Percentiles rank a stretch among this genome's conserved stretches.
phyloP scores from a whole-genome alignment of 2,888 invertebrate species.

The Apeira syringaria region DNA sequence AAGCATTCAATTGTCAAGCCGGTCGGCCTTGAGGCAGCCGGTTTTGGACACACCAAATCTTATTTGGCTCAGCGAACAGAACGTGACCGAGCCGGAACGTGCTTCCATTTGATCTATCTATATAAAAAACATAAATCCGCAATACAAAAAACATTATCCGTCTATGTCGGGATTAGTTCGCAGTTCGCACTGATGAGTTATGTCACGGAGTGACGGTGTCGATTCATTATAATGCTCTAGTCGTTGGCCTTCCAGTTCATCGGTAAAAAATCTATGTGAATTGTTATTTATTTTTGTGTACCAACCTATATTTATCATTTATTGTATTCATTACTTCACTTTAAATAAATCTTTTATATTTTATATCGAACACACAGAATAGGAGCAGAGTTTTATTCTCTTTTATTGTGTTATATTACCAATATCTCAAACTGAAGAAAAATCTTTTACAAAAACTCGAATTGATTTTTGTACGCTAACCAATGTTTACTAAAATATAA shows the following conservation, averaged over 20 bases:
- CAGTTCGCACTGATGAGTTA: constrained; percentile 7
- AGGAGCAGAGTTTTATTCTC: too few species aligned
- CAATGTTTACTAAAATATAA: too few species aligned
- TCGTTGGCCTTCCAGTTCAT: neutral
- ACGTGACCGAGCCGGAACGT: constrained; percentile 52
- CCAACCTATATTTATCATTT: too few species aligned
- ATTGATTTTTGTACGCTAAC: too few species aligned
- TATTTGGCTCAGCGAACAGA: constrained; percentile 58
- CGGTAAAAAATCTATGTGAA: neutral
- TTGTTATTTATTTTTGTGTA: neutral
- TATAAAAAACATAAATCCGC: too few species aligned
- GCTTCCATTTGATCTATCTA: constrained; percentile 33
- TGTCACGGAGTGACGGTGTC: constrained; percentile 3
- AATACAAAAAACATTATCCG: constrained; percentile 19
- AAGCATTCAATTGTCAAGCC: constrained; percentile 35
- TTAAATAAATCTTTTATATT: too few species aligned
- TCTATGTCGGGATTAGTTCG: constrained; percentile 2
- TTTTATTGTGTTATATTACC: too few species aligned
- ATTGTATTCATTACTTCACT: too few species aligned
- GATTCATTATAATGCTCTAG: neutral
- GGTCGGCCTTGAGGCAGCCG: constrained; percentile 62
- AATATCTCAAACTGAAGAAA: too few species aligned
- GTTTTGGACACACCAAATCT: constrained; percentile 60
- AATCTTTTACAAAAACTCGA: too few species aligned
- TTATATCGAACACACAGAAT: too few species aligned